Conservation (phyloP, 2,113 vertebrate species). For the Crotalus viridis region DNA sequence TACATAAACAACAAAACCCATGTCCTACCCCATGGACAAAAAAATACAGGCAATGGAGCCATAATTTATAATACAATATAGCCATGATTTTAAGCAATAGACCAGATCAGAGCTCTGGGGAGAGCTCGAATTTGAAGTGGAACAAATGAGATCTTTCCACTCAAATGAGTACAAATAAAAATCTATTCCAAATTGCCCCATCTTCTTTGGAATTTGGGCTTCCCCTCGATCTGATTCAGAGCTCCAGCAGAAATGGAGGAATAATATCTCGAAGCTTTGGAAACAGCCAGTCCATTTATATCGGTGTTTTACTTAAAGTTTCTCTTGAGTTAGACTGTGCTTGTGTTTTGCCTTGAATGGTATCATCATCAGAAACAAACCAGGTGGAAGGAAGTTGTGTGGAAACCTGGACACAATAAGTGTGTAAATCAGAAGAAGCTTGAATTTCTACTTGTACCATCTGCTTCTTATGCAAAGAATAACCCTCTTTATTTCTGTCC, state of each 20-base stretch:
- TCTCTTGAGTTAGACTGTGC: not conserved
- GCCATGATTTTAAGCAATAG: not conserved
- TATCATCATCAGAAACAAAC: not conserved
- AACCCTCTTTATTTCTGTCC: not conserved
- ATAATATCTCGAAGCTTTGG: not conserved
- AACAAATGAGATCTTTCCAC: not conserved
- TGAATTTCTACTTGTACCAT: not conserved
- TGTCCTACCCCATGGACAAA: not conserved
- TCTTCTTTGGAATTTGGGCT: not conserved
- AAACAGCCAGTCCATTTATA: not conserved
- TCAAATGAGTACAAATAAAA: not conserved
- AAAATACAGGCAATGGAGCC: not conserved
- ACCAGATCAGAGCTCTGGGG: not conserved
- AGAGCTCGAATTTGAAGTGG: not conserved
- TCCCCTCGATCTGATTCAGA: not conserved
- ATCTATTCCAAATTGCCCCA: not conserved
- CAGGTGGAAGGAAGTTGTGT: not conserved
- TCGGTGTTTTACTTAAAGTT: not conserved
- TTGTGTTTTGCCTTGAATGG: not conserved
- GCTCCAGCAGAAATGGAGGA: not conserved
- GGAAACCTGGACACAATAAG: not conserved
- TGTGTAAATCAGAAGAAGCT: not conserved
- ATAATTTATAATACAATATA: not conserved
- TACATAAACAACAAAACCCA: not conserved
- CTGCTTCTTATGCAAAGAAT: not conserved